A percentile compares a stretch with the other conserved stretches of the same genome.
phyloP scores from a whole-genome alignment of 2,888 invertebrate species.

The Eupithecia subfuscata region DNA sequence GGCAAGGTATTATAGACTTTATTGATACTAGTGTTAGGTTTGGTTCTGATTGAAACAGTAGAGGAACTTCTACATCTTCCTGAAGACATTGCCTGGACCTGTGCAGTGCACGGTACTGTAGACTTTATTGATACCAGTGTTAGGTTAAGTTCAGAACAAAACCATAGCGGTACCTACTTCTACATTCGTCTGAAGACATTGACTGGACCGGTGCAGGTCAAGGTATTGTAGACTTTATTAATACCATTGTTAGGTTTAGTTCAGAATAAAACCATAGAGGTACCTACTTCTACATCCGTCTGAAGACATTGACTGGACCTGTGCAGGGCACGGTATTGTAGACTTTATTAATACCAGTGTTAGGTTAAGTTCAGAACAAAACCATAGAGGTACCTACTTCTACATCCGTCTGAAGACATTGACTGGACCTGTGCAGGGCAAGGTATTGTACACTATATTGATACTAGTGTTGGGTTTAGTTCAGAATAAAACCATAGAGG shows the following conservation, averaged over 20 bases:
- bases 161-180: constrained; percentile 68
- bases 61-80: constrained; percentile 83
- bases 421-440: constrained; percentile 87
- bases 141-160: neutral
- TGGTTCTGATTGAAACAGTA: neutral
- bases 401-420: constrained; percentile 87
- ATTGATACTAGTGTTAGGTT: neutral
- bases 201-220: constrained; percentile 87
- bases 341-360: neutral
- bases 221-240: constrained; percentile 73
- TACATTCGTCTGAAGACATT: constrained; percentile 87
- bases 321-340: constrained; percentile 88
- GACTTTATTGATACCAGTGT: neutral
- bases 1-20: constrained; percentile 85
- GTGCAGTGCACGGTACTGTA: constrained; percentile 88
- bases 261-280: too few relatives aligned
- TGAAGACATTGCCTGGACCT: constrained; percentile 86
- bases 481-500: neutral
- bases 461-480: neutral
- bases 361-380: neutral
- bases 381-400: constrained; percentile 68
- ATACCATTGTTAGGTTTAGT: too few relatives aligned
- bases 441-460: constrained; percentile 73
- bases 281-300: constrained; percentile 73
- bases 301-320: constrained; percentile 86